A percentile compares a stretch with the other conserved stretches of the same genome.
Evolutionary conservation across 2,113 vertebrate species (phyloP).

Genomic region (Taxidea taxus): DNA sequence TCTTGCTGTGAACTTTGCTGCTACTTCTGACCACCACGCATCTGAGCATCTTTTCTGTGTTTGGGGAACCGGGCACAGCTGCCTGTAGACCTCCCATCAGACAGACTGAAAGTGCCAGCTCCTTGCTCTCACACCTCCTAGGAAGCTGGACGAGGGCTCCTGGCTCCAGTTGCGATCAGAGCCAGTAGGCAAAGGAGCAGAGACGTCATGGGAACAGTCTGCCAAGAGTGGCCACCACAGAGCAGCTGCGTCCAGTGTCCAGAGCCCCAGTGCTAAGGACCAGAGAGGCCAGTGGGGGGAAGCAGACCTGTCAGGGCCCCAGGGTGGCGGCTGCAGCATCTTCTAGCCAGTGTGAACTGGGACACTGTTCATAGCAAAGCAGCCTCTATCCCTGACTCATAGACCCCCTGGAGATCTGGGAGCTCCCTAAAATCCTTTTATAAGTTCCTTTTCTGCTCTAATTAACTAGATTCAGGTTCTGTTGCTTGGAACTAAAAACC

Average conservation of each 20-base stretch:
- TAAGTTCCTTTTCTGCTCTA: background rate
- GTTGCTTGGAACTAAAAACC: background rate
- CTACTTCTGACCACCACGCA: fast-evolving
- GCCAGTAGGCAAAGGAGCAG: background rate
- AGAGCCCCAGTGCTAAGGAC: background rate
- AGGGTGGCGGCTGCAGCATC: background rate
- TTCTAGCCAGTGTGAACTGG: background rate
- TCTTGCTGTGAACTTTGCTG: fast-evolving
- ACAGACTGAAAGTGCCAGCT: background rate
- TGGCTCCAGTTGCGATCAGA: background rate
- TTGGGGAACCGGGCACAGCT: fast-evolving
- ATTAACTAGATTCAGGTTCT: background rate
- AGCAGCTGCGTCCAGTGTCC: background rate
- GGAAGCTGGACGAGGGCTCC: fast-evolving
- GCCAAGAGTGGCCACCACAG: fast-evolving
- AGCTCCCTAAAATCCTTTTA: background rate
- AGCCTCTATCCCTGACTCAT: background rate
- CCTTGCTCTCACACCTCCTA: fast-evolving
- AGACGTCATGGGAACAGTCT: background rate
- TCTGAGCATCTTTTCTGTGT: background rate
- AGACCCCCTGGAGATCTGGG: too few species aligned
- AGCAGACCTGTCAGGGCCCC: background rate
- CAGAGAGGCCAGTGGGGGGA: background rate
- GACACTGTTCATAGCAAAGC: background rate
- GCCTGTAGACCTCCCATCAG: background rate